Percentiles rank a stretch among this genome's conserved stretches.
phyloP scores from a whole-genome alignment of 2,797 vertebrate genomes.

The Cyprinodon diabolis region DNA sequence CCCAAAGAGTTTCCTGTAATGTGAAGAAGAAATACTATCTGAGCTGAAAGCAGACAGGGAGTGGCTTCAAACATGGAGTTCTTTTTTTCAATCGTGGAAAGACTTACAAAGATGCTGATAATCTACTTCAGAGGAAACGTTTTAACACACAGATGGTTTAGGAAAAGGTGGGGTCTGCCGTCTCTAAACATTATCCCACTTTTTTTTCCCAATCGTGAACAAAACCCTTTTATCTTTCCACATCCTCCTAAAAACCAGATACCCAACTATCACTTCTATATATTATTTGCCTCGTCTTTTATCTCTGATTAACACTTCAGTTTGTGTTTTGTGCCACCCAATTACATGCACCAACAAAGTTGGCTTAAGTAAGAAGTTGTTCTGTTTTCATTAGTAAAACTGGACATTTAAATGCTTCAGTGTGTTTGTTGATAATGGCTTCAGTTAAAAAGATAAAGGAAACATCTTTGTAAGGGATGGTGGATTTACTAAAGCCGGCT shows the following conservation, averaged over 20 bases:
- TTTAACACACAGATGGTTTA: conserved; percentile 15
- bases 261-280: conserved; percentile 1
- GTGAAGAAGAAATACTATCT: conserved; percentile 16
- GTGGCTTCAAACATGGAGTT: conserved; percentile 18
- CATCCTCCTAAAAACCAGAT: conserved; percentile 4
- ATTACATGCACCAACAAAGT: conserved; percentile 36
- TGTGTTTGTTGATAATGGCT: conserved; percentile 41
- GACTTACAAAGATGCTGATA: conserved; percentile 13
- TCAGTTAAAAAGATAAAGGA: conserved; percentile 33
- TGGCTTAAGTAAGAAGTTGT: conserved; percentile 47
- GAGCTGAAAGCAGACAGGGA: conserved; percentile 2
- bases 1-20: conserved; percentile 6
- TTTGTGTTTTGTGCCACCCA: conserved; percentile 27
- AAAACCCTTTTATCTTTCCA: background rate
- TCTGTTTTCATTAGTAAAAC: conserved; percentile 60
- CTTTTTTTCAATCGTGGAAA: background rate
- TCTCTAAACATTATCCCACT: conserved; percentile 6
- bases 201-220: conserved; percentile 4
- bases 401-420: conserved; percentile 45
- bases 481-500: conserved; percentile 33
- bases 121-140: conserved; percentile 3
- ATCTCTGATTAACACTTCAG: conserved; percentile 19
- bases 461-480: conserved; percentile 33
- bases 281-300: conserved; percentile 4
- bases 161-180: conserved; percentile 32